Evolutionary conservation across 2,797 vertebrate genomes (phyloP).

Genomic region (Sebastes minor): DNA sequence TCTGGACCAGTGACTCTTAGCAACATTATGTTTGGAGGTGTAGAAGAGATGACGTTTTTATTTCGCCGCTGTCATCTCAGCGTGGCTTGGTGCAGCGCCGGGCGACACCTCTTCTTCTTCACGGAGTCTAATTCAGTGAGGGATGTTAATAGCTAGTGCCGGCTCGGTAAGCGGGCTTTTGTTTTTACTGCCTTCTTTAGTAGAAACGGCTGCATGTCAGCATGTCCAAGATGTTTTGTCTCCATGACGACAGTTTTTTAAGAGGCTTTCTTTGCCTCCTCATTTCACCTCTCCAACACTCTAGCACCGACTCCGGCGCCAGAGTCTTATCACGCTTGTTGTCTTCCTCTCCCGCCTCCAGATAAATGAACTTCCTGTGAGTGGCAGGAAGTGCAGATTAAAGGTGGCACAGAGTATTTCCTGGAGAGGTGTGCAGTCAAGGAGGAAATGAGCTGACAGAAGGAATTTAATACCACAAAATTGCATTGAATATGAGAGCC

Average conservation of each 20-base stretch:
- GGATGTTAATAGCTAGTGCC: conserved; percentile 36
- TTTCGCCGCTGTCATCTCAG: conserved; percentile 24
- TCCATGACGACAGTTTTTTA: conserved; percentile 45
- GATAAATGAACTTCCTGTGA: conserved; percentile 65
- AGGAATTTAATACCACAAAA: conserved; percentile 52
- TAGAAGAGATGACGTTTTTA: conserved; percentile 51
- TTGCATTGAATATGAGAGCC: conserved; percentile 30
- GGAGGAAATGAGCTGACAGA: conserved; percentile 67
- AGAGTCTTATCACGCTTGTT: conserved; percentile 20
- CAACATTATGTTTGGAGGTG: conserved; percentile 56
- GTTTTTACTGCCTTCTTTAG: conserved; percentile 45
- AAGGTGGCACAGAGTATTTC: conserved; percentile 60
- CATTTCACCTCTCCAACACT: neutral
- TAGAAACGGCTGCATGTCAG: conserved; percentile 14
- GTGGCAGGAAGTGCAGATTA: conserved; percentile 65
- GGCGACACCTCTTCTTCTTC: conserved; percentile 16
- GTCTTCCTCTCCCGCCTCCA: conserved; percentile 4
- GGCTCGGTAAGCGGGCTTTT: conserved; percentile 36
- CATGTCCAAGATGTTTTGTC: conserved; percentile 45
- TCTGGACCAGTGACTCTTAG: conserved; percentile 49
- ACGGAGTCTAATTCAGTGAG: conserved; percentile 18
- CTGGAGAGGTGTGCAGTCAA: conserved; percentile 42
- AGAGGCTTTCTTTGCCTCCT: conserved; percentile 17
- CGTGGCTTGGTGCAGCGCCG: neutral
- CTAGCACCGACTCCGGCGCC: neutral